phyloP scores from a whole-genome alignment of 2,113 vertebrate species.

The Athene noctua region DNA sequence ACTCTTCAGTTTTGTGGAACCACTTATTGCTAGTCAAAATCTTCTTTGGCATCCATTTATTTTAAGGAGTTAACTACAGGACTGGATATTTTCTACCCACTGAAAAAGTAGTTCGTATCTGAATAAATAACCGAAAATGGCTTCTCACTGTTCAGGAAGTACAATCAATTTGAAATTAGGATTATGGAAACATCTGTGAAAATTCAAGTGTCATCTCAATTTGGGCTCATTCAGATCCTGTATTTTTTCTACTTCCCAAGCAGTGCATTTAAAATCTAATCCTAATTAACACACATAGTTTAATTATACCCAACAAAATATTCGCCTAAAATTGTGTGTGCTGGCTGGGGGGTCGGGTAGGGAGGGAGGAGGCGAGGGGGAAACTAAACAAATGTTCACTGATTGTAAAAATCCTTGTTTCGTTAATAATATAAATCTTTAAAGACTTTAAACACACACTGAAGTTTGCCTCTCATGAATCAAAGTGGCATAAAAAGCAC shows the following conservation, averaged over 20 bases:
- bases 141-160: constrained; percentile 77
- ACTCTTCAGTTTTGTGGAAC: background rate
- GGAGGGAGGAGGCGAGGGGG: constrained; percentile 57
- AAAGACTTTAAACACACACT: constrained; percentile 69
- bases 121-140: constrained; percentile 77
- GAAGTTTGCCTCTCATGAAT: constrained; percentile 66
- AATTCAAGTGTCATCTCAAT: constrained; percentile 81
- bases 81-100: constrained; percentile 63
- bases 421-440: constrained; percentile 72
- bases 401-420: constrained; percentile 76
- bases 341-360: constrained; percentile 52
- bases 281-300: constrained; percentile 80
- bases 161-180: constrained; percentile 82
- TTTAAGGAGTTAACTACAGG: constrained; percentile 64
- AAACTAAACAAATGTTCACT: constrained; percentile 74
- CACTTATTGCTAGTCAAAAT: background rate
- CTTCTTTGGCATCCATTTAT: constrained; percentile 51
- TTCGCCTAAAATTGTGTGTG: constrained; percentile 74
- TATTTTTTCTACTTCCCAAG: constrained; percentile 77
- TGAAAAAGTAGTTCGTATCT: constrained; percentile 65
- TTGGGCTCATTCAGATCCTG: constrained; percentile 78
- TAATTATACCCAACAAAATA: constrained; percentile 80
- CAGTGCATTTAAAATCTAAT: constrained; percentile 79
- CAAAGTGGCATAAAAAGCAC: constrained; percentile 32
- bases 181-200: constrained; percentile 80